phyloP scores from a whole-genome alignment of 2,113 vertebrate genomes.

The Mugil cephalus region DNA sequence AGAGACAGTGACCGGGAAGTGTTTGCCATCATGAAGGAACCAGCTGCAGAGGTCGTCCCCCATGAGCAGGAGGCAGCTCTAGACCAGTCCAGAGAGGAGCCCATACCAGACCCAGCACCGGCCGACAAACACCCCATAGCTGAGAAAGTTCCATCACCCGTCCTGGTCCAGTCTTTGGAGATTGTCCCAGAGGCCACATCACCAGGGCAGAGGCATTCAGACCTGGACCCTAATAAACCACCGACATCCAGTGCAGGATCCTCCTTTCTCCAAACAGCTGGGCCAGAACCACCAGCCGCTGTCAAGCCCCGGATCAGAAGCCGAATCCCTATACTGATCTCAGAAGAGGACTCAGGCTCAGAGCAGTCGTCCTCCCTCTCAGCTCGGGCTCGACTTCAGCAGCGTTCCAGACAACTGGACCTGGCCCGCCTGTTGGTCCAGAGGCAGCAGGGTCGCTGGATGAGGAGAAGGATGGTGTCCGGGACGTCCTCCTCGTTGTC shows the following conservation, averaged over 20 bases:
- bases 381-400: slow-evolving; percentile 80
- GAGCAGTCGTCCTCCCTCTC: slow-evolving; percentile 87
- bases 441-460: slow-evolving; percentile 89
- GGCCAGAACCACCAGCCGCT: not conserved
- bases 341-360: slow-evolving; percentile 90
- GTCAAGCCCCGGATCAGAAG: slow-evolving; percentile 80
- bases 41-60: slow-evolving; percentile 69
- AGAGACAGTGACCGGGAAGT: slow-evolving; percentile 81
- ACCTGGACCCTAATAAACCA: slow-evolving; percentile 58
- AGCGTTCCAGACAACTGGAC: slow-evolving; percentile 85
- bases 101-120: slow-evolving; percentile 19
- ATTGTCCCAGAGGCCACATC: slow-evolving; percentile 63
- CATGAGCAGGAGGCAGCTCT: slow-evolving; percentile 62
- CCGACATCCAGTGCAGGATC: slow-evolving; percentile 23
- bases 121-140: slow-evolving; percentile 46
- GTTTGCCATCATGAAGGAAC: slow-evolving; percentile 72
- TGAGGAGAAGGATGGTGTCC: slow-evolving; percentile 87
- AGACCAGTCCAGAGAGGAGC: slow-evolving; percentile 61
- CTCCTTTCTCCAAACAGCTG: not conserved
- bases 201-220: slow-evolving; percentile 51
- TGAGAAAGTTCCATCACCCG: slow-evolving; percentile 46
- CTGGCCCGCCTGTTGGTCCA: slow-evolving; percentile 90
- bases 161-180: slow-evolving; percentile 19
- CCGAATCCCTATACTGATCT: slow-evolving; percentile 91
- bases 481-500: slow-evolving; percentile 91